phyloP scores from a whole-genome alignment of 2,797 vertebrate genomes.

The Anas acuta region DNA sequence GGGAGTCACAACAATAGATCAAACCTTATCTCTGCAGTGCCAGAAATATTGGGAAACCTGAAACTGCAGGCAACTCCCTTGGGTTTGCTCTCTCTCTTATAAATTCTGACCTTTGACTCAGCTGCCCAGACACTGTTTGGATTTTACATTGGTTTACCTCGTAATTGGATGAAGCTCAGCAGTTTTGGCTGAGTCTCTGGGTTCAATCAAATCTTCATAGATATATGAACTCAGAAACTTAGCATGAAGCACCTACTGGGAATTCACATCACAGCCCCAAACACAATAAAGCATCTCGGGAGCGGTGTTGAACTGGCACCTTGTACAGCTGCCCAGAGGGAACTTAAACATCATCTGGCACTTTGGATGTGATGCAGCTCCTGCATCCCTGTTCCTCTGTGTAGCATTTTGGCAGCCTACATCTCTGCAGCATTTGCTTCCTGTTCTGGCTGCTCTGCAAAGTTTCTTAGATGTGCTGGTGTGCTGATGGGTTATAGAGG shows the following conservation, averaged over 20 bases:
- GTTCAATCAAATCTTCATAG: slow-evolving; percentile 32
- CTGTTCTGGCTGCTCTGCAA: background rate
- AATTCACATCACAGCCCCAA: background rate
- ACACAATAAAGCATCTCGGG: background rate
- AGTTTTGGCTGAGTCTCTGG: background rate
- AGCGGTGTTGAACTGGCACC: background rate
- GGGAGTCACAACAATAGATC: background rate
- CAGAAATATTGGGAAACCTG: background rate
- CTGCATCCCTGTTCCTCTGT: background rate
- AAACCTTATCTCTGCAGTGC: background rate
- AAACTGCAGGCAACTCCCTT: background rate
- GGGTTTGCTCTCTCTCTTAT: background rate
- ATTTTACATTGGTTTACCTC: background rate
- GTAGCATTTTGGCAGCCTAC: background rate
- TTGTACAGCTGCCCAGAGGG: background rate
- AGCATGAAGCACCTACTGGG: background rate
- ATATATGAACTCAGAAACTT: background rate
- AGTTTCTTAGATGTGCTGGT: background rate
- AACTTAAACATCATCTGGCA: background rate
- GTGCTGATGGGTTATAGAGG: background rate
- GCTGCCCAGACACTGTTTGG: background rate
- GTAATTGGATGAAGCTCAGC: slow-evolving; percentile 16
- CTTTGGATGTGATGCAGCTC: background rate
- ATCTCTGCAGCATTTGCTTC: background rate
- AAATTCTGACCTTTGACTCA: slow-evolving; percentile 23